Evolutionary conservation across 2,888 invertebrate genomes (phyloP).

Genomic region (Aspidiotus destructor): DNA sequence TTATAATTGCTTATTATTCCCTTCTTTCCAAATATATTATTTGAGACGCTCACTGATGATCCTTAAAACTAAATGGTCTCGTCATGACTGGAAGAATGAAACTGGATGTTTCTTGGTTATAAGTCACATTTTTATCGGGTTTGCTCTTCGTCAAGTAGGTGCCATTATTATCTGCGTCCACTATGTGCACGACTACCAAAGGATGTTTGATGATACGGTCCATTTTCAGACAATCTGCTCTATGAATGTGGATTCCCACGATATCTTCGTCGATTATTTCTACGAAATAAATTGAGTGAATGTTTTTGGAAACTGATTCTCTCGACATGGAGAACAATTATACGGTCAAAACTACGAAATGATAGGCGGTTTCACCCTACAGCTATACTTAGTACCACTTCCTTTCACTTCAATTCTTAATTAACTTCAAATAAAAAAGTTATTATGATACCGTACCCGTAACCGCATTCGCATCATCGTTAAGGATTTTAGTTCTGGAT

Average conservation of each 20-base stretch:
- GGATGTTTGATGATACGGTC: conserved; percentile 53
- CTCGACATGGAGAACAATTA: neutral
- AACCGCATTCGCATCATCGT: neutral
- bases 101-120: conserved; percentile 40
- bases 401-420: too few species aligned
- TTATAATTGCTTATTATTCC: neutral
- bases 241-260: conserved; percentile 45
- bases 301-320: neutral
- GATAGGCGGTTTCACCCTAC: too few species aligned
- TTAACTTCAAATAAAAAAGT: too few species aligned
- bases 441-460: neutral
- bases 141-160: conserved; percentile 46
- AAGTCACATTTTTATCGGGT: conserved; percentile 42
- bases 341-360: too few species aligned
- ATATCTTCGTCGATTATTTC: conserved; percentile 28
- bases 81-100: conserved; percentile 53
- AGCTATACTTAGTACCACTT: too few species aligned
- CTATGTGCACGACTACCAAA: conserved; percentile 52
- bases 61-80: conserved; percentile 51
- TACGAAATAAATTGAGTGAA: conserved; percentile 10
- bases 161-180: conserved; percentile 49
- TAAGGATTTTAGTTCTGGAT: neutral
- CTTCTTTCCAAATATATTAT: neutral
- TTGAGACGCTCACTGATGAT: conserved; percentile 44
- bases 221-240: conserved; percentile 50